Base-by-base conservation (phyloP, 1,140 invertebrate species). In the Adelges cooleyi region DNA sequence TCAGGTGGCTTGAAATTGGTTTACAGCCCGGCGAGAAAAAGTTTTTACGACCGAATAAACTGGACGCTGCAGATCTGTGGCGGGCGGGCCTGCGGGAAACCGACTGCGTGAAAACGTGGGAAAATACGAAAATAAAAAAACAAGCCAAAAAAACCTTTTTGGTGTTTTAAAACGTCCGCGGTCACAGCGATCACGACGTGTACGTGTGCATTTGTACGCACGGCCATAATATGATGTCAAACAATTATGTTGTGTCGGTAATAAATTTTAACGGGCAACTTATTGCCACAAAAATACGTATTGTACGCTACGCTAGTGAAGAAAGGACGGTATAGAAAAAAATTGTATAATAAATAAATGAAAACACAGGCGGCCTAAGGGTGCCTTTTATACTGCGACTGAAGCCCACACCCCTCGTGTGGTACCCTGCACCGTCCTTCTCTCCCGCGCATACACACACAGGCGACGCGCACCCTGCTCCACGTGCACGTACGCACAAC, bases 41-140 rank as follows among this genome's bases (percentile, higher is more conserved):
- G 23, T n/a, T 56, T 56, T 56, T 17, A 44, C 53, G 22, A 56
- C n/a, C 38, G 38, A 56, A 56, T 17, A 38, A 56, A 11, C 36
- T 44, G 10, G 3, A 10, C 22, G 8, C 22, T 10, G 17, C 25
- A 42, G 38, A 38, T 44, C n/a, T 2, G 1, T 25, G 13, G 33
- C 33, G 13, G 6, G 13, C 18, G 40, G 42, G 36, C 42, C 53
- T 25, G n/a, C n/a, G 36, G 13, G 3, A 56, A 27, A 17, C 38
- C 9, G 23, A 49, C 46, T 15, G 25, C 17, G 15, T 23, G 6
- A 11, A 17, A 11, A 22, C 23, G 53, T 15, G 10, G 15, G 11
- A 15, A 44, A 56, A 23, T n/a, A 42, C 10, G 29, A 42, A 56
- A 56, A 56, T 23, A 40, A n/a, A 56, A 11, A 42, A 25, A 22